A percentile compares a stretch with the other conserved stretches of the same genome.
phyloP scores from a whole-genome alignment of 1,140 invertebrate species.

The Leptonema lineaticorne region DNA sequence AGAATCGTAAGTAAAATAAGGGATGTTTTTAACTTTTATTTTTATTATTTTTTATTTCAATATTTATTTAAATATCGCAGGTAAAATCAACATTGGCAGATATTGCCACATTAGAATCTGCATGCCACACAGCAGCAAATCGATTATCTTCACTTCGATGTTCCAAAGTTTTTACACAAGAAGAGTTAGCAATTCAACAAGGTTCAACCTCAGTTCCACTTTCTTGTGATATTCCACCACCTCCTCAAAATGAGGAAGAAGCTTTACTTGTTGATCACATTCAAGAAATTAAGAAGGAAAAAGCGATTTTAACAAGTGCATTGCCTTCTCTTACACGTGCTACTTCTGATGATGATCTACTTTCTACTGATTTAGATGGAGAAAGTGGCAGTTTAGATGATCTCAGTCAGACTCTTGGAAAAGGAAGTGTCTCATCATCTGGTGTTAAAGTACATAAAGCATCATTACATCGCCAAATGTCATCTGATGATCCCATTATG shows the following conservation, averaged over 20 bases:
- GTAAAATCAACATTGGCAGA: conserved; percentile 79
- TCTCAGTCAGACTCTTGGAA: conserved; percentile 48
- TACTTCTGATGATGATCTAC: conserved; percentile 80
- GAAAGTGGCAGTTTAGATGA: conserved; percentile 69
- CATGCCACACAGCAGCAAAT: conserved; percentile 74
- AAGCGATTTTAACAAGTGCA: conserved; percentile 76
- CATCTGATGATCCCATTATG: conserved; percentile 56
- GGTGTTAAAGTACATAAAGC: conserved; percentile 36
- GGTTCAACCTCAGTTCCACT: conserved; percentile 46
- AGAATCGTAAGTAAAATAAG: conserved; percentile 42
- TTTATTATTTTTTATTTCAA: background rate
- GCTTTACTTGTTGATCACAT: conserved; percentile 71
- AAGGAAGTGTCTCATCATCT: background rate
- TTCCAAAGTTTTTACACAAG: conserved; percentile 70
- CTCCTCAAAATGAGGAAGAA: conserved; percentile 68
- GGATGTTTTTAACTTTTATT: conserved; percentile 1
- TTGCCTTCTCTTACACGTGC: conserved; percentile 73
- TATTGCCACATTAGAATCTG: conserved; percentile 84
- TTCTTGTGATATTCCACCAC: conserved; percentile 40
- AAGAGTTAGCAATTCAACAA: conserved; percentile 57
- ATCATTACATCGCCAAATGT: conserved; percentile 52
- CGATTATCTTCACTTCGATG: conserved; percentile 72
- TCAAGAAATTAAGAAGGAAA: conserved; percentile 76
- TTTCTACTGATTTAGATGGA: conserved; percentile 70
- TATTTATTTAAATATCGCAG: conserved; percentile 50